Evolutionary conservation across 2,888 invertebrate genomes (phyloP), one percentile per base, ranked within the genome.

Genomic region (Cephus spinipes): DNA sequence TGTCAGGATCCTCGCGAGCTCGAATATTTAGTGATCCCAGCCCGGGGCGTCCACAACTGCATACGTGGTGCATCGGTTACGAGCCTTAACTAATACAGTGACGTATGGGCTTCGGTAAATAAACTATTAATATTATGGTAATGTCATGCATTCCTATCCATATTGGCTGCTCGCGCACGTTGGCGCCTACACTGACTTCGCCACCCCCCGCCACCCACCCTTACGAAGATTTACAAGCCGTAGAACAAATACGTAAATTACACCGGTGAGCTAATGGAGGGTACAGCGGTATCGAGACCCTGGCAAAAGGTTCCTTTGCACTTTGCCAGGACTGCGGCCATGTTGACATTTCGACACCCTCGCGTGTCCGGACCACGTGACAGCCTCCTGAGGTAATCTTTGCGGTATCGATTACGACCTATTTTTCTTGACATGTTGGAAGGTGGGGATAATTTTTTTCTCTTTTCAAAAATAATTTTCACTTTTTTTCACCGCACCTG

Each of bases 41-140:
- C 90, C 90, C 84, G 87, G 81, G 88, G 90, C 89, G 83, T 80
- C 81, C 80, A 79, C 76, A 35, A 78, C 36, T 77, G 33, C 73
- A 40, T 11, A 68, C 73, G 78, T 78, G 55, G 75, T 32, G n/a
- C 55, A 73, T 55, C 33, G 77, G 69, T 30, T 68, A 83, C 82
- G 83, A 84, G 85, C 87, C 84, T 87, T 85, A 86, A 85, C 87
- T 85, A 85, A 88, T 86, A 88, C 82, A 84, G 89, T 91, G 91
- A 91, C 91, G 91, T 91, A 91, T 90, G 89, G 90, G 87, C 90
- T 85, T 87, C 86, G 88, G 90, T 91, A 91, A 91, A 91, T 91
- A 91, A 91, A 91, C 91, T 91, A 91, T 91, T 91, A 91, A 91
- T 91, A 90, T 91, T 91, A 90, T 90, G 90, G 89, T 89, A 90